Conservation (phyloP, 2,113 vertebrate genomes). For the Apistogramma diplotaenia region DNA sequence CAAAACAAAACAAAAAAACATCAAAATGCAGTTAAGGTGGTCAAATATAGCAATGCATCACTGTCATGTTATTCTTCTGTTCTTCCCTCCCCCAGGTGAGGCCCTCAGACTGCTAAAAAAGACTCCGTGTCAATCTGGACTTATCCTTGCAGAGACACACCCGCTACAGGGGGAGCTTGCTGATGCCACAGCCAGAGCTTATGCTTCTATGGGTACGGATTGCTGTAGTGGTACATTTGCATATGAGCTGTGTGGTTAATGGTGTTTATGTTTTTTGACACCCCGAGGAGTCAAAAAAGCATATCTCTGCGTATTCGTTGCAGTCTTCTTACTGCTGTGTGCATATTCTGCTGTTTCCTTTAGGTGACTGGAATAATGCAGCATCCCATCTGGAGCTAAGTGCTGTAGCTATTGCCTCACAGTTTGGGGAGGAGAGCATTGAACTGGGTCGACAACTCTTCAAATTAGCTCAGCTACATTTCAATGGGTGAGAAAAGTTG, state of each 20-base stretch:
- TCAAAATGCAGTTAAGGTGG: not conserved
- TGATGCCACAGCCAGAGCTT: constrained; percentile 82
- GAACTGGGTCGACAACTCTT: constrained; percentile 90
- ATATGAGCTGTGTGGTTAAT: not conserved
- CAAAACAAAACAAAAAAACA: not conserved
- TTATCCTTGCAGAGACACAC: constrained; percentile 81
- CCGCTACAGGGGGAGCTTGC: constrained; percentile 82
- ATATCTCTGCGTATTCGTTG: not conserved
- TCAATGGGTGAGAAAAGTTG: constrained; percentile 84
- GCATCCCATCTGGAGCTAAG: constrained; percentile 83
- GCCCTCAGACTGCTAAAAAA: constrained; percentile 75
- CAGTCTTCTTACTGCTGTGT: not conserved
- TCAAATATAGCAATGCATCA: not conserved
- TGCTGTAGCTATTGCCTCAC: constrained; percentile 72
- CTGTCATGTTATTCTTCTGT: not conserved
- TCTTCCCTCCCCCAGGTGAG: constrained; percentile 62
- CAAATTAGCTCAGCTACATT: constrained; percentile 92
- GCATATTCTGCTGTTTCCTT: not conserved
- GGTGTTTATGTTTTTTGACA: not conserved
- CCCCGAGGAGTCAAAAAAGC: not conserved
- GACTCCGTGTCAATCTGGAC: constrained; percentile 64
- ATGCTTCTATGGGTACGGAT: constrained; percentile 82
- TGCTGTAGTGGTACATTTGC: not conserved
- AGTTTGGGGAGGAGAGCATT: constrained; percentile 85
- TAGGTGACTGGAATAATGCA: constrained; percentile 88